Percentiles rank a stretch among this genome's conserved stretches.
These are phyloP conservation scores for Antechinus stuartii DNA, from an alignment of 2,113 vertebrate genomes.

Conservation along the genomic window DNA sequence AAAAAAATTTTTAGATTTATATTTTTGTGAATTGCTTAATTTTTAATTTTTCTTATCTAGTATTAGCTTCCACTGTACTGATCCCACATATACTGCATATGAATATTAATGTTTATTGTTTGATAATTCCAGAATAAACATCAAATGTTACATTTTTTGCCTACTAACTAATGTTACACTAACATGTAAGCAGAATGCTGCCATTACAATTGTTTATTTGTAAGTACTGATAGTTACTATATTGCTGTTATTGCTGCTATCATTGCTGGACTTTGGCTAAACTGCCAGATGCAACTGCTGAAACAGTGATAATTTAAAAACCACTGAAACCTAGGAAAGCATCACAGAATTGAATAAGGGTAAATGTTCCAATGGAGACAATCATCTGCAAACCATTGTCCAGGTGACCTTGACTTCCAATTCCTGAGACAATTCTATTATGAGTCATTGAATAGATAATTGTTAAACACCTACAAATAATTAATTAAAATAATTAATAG, in stretches of 20 bases:
- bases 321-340: neutral
- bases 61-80: neutral
- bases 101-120: neutral
- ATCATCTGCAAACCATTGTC: neutral
- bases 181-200: neutral
- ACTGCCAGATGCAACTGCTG: neutral
- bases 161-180: neutral
- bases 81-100: neutral
- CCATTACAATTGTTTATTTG: neutral
- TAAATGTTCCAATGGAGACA: neutral
- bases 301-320: neutral
- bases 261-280: neutral
- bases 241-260: neutral
- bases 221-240: neutral
- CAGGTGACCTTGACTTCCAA: neutral
- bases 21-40: neutral
- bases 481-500: neutral
- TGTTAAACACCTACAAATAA: neutral
- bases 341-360: neutral
- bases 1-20: neutral
- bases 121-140: neutral
- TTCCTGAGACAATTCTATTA: neutral
- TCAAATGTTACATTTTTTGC: neutral
- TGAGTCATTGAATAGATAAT: neutral
- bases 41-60: neutral